These are phyloP conservation scores for Peromyscus maniculatus DNA, from an alignment of 2,113 vertebrate genomes.

Conservation along the genomic window DNA sequence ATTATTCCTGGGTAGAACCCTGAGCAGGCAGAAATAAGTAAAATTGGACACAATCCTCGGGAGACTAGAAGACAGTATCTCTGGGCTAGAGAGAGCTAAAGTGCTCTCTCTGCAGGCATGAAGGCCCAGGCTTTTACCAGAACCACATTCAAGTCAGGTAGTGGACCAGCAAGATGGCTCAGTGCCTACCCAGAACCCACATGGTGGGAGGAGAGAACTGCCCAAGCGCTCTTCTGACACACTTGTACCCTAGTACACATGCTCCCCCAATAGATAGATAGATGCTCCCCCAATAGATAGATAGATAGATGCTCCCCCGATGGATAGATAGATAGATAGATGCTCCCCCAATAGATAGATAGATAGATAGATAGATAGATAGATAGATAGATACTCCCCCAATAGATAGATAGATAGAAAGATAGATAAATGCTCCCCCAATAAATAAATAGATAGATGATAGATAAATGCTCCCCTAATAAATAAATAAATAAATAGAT, in stretches of 20 bases:
- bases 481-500: no score
- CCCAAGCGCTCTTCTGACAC: no score
- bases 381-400: no score
- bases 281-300: no score
- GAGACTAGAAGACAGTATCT: neutral
- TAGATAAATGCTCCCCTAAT: no score
- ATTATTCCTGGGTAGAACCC: neutral
- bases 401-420: no score
- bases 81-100: neutral
- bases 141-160: neutral
- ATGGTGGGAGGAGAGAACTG: neutral
- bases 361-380: no score
- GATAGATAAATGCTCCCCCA: no score
- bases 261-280: neutral
- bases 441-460: no score
- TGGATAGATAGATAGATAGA: no score
- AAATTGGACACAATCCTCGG: neutral
- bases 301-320: no score
- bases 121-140: neutral
- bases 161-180: neutral
- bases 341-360: no score
- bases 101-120: neutral
- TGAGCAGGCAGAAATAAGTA: neutral
- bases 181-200: neutral
- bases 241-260: neutral